phyloP scores from a whole-genome alignment of 2,888 invertebrate genomes.

The Thereva nobilitata region DNA sequence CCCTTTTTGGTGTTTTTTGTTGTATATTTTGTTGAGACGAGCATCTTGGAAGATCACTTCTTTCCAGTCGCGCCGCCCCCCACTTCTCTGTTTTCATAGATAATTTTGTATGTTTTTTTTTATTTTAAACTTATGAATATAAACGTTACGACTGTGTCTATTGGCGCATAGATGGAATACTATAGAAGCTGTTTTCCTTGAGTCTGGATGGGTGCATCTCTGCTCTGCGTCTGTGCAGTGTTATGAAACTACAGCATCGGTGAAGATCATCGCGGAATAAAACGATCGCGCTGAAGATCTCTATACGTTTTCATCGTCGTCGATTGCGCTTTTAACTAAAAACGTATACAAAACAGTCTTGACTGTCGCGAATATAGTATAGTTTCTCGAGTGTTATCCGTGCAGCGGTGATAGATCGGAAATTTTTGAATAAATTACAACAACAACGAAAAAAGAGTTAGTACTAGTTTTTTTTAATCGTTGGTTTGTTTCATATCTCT shows the following conservation, averaged over 20 bases:
- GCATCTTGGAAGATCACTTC: constrained; percentile 8
- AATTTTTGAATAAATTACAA: too few species aligned
- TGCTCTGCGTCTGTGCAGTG: constrained; percentile 12
- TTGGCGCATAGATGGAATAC: constrained; percentile 15
- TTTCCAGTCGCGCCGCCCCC: not conserved
- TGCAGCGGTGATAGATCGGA: too few species aligned
- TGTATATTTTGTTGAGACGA: not conserved
- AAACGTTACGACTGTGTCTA: not conserved
- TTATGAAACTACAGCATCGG: constrained; percentile 13
- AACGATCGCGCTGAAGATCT: not conserved
- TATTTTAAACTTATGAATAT: not conserved
- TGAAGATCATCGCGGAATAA: constrained; percentile 7
- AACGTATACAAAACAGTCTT: too few species aligned
- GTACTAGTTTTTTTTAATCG: too few species aligned
- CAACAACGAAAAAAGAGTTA: too few species aligned
- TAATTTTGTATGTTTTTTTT: not conserved
- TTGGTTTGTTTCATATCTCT: too few species aligned
- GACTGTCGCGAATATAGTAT: too few species aligned
- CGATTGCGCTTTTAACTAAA: too few species aligned
- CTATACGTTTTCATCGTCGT: too few species aligned
- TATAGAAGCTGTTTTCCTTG: constrained; percentile 40
- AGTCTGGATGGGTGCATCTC: constrained; percentile 39
- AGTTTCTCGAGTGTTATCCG: too few species aligned
- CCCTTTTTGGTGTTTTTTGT: not conserved
- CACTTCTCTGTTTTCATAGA: not conserved